Evolutionary conservation across 2,113 vertebrate genomes (phyloP).

Genomic region (Oncorhynchus masou): DNA sequence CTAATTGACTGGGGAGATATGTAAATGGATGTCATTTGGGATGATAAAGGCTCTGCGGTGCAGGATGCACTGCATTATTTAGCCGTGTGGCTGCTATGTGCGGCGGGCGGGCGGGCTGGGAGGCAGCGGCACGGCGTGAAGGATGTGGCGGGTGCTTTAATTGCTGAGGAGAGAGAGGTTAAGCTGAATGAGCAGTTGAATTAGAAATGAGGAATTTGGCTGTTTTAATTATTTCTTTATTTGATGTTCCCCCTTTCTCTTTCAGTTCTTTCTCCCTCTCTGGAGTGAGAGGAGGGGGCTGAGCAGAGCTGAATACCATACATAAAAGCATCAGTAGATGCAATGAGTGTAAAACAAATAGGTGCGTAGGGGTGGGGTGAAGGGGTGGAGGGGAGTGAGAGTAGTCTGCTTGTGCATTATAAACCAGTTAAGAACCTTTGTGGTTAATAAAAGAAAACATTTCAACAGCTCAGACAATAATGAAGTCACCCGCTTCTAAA

Average conservation of each 20-base stretch:
- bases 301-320: constrained; percentile 69
- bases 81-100: constrained; percentile 89
- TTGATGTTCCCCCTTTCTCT: constrained; percentile 57
- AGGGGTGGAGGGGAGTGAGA: constrained; percentile 13
- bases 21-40: constrained; percentile 99
- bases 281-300: constrained; percentile 41
- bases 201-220: constrained; percentile 93
- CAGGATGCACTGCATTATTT: constrained; percentile 99
- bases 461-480: constrained; percentile 42
- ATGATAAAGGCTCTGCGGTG: constrained; percentile 94
- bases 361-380: constrained; percentile 12
- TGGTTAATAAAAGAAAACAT: constrained; percentile 43
- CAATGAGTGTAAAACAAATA: constrained; percentile 69
- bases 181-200: constrained; percentile 98
- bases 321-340: constrained; percentile 73
- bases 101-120: constrained; percentile 43
- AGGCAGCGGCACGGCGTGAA: constrained; percentile 77
- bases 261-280: constrained; percentile 38
- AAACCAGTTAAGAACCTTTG: constrained; percentile 54
- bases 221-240: constrained; percentile 71
- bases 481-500: constrained; percentile 24
- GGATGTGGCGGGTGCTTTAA: constrained; percentile 96
- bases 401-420: constrained; percentile 43
- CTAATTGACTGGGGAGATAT: constrained; percentile 99
- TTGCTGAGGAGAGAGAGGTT: constrained; percentile 99